A percentile compares a stretch with the other conserved stretches of the same genome.
Conservation (phyloP, 2,888 invertebrate genomes). For the Andrena praecox region DNA sequence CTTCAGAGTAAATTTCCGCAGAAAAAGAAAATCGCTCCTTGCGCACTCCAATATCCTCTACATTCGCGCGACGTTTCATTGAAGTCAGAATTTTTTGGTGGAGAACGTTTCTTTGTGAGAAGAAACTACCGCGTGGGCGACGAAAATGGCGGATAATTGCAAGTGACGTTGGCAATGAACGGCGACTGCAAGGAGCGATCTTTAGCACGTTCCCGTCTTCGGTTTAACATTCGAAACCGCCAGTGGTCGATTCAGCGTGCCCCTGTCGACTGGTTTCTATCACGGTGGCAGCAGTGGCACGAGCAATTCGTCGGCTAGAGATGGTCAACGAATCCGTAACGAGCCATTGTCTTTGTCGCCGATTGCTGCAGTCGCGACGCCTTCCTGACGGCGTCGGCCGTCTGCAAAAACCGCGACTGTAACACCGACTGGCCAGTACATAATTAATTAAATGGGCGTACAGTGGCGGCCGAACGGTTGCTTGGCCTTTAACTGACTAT, state of each 20-base stretch:
- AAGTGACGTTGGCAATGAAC: background rate
- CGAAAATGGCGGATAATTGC: slow-evolving; percentile 19
- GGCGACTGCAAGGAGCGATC: slow-evolving; percentile 8
- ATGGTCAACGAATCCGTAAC: slow-evolving; percentile 69
- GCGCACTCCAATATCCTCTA: too few species aligned
- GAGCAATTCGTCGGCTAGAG: slow-evolving; percentile 57
- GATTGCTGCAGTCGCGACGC: slow-evolving; percentile 68
- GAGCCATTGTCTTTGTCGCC: slow-evolving; percentile 70
- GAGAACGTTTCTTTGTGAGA: background rate
- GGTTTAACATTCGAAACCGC: slow-evolving; percentile 44
- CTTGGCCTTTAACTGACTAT: slow-evolving; percentile 72
- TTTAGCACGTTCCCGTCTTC: slow-evolving; percentile 40
- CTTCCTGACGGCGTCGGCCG: slow-evolving; percentile 72
- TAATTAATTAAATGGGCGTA: slow-evolving; percentile 79
- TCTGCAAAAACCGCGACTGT: slow-evolving; percentile 71
- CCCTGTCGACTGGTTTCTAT: slow-evolving; percentile 68
- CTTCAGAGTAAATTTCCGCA: too few species aligned
- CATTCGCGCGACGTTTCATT: too few species aligned
- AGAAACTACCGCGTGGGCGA: background rate
- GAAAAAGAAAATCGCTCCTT: too few species aligned
- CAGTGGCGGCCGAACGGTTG: slow-evolving; percentile 73
- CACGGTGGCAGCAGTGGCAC: slow-evolving; percentile 63
- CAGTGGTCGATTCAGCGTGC: slow-evolving; percentile 41
- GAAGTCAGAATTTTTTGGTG: too few species aligned
- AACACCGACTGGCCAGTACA: slow-evolving; percentile 63